Evolutionary conservation across 2,888 invertebrate genomes (phyloP).

Genomic region (Chalcis sispes): DNA sequence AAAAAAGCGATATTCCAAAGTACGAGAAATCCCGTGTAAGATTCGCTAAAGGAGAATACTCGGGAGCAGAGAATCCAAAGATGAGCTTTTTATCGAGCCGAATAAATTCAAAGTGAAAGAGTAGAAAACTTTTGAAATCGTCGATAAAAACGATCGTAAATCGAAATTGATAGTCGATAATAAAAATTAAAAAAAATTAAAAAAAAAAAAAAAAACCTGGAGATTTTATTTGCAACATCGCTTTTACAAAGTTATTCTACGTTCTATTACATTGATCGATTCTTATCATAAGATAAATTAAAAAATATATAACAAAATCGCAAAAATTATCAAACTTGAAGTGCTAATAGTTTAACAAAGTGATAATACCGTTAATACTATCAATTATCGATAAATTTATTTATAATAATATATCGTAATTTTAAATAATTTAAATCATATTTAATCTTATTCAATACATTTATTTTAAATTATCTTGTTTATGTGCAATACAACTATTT

Average conservation of each 20-base stretch:
- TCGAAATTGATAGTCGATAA: slow-evolving; percentile 43
- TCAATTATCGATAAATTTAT: too few species aligned
- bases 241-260: slow-evolving; percentile 32
- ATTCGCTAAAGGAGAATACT: neutral
- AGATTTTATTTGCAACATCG: slow-evolving; percentile 32
- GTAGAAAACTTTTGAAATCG: slow-evolving; percentile 38
- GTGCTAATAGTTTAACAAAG: too few species aligned
- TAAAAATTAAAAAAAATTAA: slow-evolving; percentile 15
- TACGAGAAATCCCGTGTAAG: slow-evolving; percentile 1
- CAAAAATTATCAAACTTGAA: too few species aligned
- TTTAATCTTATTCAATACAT: too few species aligned
- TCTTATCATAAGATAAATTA: too few species aligned
- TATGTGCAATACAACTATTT: too few species aligned
- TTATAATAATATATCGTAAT: too few species aligned
- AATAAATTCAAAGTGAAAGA: slow-evolving; percentile 27
- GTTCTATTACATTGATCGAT: slow-evolving; percentile 25
- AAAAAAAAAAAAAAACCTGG: neutral
- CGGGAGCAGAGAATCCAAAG: neutral
- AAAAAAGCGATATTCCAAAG: slow-evolving; percentile 31
- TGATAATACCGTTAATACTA: too few species aligned
- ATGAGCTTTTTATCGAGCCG: slow-evolving; percentile 27
- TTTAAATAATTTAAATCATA: too few species aligned
- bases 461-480: too few species aligned
- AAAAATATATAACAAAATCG: too few species aligned
- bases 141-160: slow-evolving; percentile 50